These are phyloP conservation scores for Periphyllus acericola DNA, from an alignment of 2,888 invertebrate genomes.

Conservation along the genomic window DNA sequence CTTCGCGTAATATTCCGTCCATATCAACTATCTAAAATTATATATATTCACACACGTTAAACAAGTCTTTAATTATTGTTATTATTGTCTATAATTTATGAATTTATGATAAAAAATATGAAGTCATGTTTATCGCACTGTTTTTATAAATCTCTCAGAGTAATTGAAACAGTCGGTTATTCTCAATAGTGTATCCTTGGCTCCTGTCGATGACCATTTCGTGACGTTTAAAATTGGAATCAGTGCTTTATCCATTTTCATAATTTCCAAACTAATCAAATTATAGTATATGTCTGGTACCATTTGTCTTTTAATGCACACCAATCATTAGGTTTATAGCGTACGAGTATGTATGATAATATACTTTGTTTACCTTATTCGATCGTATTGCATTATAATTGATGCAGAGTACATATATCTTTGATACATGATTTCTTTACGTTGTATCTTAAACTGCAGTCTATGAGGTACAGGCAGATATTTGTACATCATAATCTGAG, in stretches of 20 bases:
- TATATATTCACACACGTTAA: neutral
- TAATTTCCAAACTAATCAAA: conserved; percentile 34
- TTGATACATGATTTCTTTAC: conserved; percentile 1
- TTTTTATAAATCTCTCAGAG: conserved; percentile 17
- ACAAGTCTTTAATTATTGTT: neutral
- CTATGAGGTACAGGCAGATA: neutral
- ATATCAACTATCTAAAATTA: conserved; percentile 28
- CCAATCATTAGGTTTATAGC: neutral
- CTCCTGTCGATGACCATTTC: conserved; percentile 25
- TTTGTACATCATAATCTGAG: conserved; percentile 33
- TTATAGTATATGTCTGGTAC: conserved; percentile 5
- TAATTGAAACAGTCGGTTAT: neutral
- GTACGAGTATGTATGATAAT: neutral
- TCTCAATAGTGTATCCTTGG: neutral
- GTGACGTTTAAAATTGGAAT: neutral
- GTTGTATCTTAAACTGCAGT: neutral
- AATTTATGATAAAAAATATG: neutral
- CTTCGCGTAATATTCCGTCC: neutral
- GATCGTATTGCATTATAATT: conserved; percentile 15
- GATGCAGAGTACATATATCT: neutral
- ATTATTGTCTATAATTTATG: neutral
- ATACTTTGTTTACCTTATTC: neutral
- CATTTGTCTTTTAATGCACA: neutral
- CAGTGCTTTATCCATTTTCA: conserved; percentile 37
- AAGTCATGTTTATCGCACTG: neutral